These are phyloP conservation scores for Listronotus oregonensis DNA, from an alignment of 1,140 invertebrate genomes.

Conservation along the genomic window DNA sequence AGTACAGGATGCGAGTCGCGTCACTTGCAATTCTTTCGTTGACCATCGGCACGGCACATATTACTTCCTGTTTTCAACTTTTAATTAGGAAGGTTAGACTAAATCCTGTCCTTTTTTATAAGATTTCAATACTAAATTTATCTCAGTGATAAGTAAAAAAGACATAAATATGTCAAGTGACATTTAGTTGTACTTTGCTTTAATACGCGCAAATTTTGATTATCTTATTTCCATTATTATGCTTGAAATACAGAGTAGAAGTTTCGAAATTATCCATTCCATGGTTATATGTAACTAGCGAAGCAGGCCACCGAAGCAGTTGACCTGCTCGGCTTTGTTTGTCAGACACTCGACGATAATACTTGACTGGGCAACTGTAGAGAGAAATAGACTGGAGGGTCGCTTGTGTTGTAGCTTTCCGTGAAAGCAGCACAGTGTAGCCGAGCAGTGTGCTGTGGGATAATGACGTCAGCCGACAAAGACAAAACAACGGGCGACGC, in stretches of 20 bases:
- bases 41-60: slow-evolving; percentile 2
- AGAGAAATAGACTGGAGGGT: slow-evolving; percentile 58
- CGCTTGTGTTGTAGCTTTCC: slow-evolving; percentile 55
- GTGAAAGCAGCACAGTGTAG: slow-evolving; percentile 57
- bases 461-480: slow-evolving; percentile 54
- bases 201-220: slow-evolving; percentile 55
- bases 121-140: neutral
- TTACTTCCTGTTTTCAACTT: slow-evolving; percentile 17
- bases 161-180: slow-evolving; percentile 18
- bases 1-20: slow-evolving; percentile 7
- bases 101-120: neutral
- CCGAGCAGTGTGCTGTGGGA: slow-evolving; percentile 53
- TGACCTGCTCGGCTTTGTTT: slow-evolving; percentile 50
- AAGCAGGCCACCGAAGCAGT: slow-evolving; percentile 42
- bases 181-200: slow-evolving; percentile 13
- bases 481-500: slow-evolving; percentile 24
- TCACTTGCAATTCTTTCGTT: slow-evolving; percentile 9
- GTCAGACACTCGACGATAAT: slow-evolving; percentile 32
- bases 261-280: slow-evolving; percentile 60
- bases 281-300: slow-evolving; percentile 58
- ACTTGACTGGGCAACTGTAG: slow-evolving; percentile 48
- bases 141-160: neutral
- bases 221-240: slow-evolving; percentile 59
- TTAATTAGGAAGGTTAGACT: slow-evolving; percentile 1
- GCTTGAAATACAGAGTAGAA: slow-evolving; percentile 58